Evolutionary conservation across 2,113 vertebrate species (phyloP), one percentile per base, ranked within the genome.

Genomic region (Neolamprologus sp.): DNA sequence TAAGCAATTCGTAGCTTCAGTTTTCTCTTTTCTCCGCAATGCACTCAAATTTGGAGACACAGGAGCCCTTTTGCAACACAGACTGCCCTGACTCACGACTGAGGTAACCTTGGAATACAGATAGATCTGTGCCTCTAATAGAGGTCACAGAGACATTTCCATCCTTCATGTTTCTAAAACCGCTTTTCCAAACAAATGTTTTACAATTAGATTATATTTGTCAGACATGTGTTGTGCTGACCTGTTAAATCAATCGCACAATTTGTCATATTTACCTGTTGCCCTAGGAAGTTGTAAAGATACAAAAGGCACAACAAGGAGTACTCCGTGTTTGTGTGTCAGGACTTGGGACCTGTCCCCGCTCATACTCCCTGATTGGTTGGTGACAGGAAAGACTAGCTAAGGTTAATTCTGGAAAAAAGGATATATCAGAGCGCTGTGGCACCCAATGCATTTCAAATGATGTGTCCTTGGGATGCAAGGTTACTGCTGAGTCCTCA

Each of bases 381-480:
- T 51, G 53, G 87, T 93, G 93, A 95, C 91, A 93, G 86, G 80
- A 93, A 85, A 93, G 91, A 92, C 92, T 91, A 91, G 92, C 85
- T 49, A 82, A 96, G 94, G 93, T 95, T 96, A 96, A 95, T 93
- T 91, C 90, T 60, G 73, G 86, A 93, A 84, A 87, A 93, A 92
- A 81, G 89, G 92, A 94, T 92, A 90, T 91, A 94, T 95, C 88
- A 94, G 89, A 91, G 88, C 11, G 35, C 78, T 60, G 91, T 94
- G 93, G 92, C 93, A 93, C 84, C 87, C 94, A 96, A 95, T 96
- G 95, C 95, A 96, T 96, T 96, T 96, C 92, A 96, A 96, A 95
- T 95, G 85, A 91, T 92, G 91, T 94, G 94, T 95, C 94, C 95
- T 96, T 96, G 95, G 88, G 85, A 94, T 92, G 89, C 92, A 94